Evolutionary conservation across 2,888 invertebrate genomes (phyloP).

Genomic region (Himalopsyche kuldschensis): DNA sequence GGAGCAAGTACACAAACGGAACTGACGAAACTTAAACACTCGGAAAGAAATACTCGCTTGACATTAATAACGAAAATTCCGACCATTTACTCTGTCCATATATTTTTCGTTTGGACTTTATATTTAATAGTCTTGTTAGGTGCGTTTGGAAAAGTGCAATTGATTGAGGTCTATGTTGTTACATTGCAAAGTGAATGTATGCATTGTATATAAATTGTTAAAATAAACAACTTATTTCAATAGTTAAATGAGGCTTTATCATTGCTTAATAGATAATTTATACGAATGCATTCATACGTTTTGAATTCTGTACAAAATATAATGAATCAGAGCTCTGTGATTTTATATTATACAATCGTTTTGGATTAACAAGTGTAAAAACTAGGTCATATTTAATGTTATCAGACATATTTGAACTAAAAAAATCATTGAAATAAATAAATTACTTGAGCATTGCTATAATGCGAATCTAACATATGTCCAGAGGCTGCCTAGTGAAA

Average conservation of each 20-base stretch:
- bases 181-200: background rate
- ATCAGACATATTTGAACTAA: no score
- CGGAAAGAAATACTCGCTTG: background rate
- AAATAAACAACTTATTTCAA: background rate
- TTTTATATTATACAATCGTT: background rate
- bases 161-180: background rate
- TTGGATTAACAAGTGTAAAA: background rate
- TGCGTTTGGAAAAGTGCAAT: background rate
- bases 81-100: background rate
- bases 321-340: background rate
- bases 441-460: no score
- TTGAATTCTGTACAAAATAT: background rate
- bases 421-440: no score
- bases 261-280: background rate
- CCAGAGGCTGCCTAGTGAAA: no score
- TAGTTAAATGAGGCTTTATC: background rate
- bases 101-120: background rate
- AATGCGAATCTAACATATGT: no score
- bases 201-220: background rate
- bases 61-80: background rate
- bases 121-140: background rate
- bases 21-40: background rate
- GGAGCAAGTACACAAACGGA: background rate
- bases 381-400: background rate
- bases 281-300: background rate